Percentiles rank a stretch among this genome's conserved stretches.
Conservation (phyloP, 2,797 vertebrate species). For the Gambelia wislizenii region DNA sequence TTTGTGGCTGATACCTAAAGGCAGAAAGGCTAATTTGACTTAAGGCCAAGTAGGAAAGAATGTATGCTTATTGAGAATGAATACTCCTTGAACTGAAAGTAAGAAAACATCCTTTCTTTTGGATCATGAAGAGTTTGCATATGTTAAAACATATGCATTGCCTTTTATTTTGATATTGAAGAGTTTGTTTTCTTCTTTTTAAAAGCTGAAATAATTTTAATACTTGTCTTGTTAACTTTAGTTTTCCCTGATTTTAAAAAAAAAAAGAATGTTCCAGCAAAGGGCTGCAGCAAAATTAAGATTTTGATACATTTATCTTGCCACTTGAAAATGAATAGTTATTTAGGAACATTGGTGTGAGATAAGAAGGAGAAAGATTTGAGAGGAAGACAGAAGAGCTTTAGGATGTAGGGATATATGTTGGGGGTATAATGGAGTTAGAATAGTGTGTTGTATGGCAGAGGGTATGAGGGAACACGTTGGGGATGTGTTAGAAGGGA, state of each 20-base stretch:
- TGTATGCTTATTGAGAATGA: background rate
- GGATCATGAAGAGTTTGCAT: background rate
- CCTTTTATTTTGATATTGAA: background rate
- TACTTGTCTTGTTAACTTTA: background rate
- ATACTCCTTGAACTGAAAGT: background rate
- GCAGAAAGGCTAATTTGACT: background rate
- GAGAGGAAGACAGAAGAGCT: no score
- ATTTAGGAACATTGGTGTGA: no score
- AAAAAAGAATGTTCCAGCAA: background rate
- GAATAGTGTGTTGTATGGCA: no score
- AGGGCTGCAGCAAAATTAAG: background rate
- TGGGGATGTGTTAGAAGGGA: no score
- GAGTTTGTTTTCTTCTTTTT: background rate
- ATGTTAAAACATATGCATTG: background rate
- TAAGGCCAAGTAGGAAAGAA: background rate
- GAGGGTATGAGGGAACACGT: no score
- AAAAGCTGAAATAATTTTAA: background rate
- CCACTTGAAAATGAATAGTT: background rate
- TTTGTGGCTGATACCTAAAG: background rate
- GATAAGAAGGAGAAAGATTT: no score
- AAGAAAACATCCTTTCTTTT: background rate
- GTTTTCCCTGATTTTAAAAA: background rate
- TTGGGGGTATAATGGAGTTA: no score
- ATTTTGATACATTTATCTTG: background rate
- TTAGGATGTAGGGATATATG: no score